Evolutionary conservation across 2,113 vertebrate species (phyloP).

Genomic region (Muntiacus muntjak): DNA sequence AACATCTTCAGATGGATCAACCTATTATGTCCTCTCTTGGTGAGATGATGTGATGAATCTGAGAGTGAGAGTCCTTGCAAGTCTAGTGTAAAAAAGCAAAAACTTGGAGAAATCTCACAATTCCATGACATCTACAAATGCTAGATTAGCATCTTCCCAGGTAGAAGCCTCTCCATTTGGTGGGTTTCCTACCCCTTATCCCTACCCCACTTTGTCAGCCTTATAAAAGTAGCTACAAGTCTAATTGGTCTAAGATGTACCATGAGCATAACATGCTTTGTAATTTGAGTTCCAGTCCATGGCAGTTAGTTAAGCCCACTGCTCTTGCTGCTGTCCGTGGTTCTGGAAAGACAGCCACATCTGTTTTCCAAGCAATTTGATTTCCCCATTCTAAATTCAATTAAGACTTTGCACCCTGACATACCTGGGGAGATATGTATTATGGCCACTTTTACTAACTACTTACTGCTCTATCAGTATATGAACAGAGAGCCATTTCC

Average conservation of each 20-base stretch:
- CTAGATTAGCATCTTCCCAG: not conserved
- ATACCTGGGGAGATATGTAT: not conserved
- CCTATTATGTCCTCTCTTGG: not conserved
- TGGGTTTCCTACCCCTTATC: not conserved
- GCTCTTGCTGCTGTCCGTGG: not conserved
- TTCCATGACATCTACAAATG: not conserved
- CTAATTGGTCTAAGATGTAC: not conserved
- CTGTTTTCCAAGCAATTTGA: not conserved
- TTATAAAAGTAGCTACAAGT: not conserved
- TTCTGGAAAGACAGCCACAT: not conserved
- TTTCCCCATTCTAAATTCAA: not conserved
- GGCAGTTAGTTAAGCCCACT: not conserved
- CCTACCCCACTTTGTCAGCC: rapidly evolving
- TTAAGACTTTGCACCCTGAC: not conserved
- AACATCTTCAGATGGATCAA: not conserved
- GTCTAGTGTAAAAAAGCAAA: not conserved
- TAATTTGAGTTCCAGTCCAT: not conserved
- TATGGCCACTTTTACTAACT: too few relatives aligned
- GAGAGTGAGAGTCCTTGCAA: not conserved
- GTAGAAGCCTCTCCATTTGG: not conserved
- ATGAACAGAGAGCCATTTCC: not conserved
- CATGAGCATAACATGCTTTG: not conserved
- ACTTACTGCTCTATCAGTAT: not conserved
- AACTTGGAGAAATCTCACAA: not conserved
- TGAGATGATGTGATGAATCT: not conserved